These are phyloP conservation scores for Isoperla grammatica DNA, from an alignment of 2,888 invertebrate genomes.

Conservation along the genomic window DNA sequence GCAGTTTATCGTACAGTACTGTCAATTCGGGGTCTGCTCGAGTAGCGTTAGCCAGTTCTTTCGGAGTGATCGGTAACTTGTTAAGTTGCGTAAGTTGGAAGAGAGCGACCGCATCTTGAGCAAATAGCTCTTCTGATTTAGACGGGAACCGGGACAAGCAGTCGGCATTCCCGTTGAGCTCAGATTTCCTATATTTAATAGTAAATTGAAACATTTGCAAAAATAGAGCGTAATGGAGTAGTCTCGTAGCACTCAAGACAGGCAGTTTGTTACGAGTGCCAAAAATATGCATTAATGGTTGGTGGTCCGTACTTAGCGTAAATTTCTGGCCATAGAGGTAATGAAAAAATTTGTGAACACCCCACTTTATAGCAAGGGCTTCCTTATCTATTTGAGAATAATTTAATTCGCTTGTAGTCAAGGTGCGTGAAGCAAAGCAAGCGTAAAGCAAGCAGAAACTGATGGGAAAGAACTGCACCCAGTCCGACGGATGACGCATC, in stretches of 20 bases:
- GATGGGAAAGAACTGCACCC: slow-evolving; percentile 37
- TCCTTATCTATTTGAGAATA: slow-evolving; percentile 36
- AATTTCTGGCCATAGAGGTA: slow-evolving; percentile 38
- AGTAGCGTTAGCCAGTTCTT: not conserved
- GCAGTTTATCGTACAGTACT: no score
- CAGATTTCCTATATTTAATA: not conserved
- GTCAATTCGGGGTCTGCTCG: not conserved
- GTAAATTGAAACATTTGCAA: not conserved
- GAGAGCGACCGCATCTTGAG: not conserved
- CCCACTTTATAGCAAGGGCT: slow-evolving; percentile 40
- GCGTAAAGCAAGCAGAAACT: slow-evolving; percentile 24
- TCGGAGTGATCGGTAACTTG: not conserved
- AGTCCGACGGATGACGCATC: slow-evolving; percentile 34
- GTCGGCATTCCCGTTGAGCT: not conserved
- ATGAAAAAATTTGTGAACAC: slow-evolving; percentile 39
- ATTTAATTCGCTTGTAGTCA: slow-evolving; percentile 34
- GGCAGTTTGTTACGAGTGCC: not conserved
- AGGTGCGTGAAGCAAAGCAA: slow-evolving; percentile 36
- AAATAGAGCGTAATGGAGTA: not conserved
- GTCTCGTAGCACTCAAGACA: not conserved
- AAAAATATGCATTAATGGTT: slow-evolving; percentile 30
- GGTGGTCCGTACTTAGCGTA: slow-evolving; percentile 33
- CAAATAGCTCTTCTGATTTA: no score
- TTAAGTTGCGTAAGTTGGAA: no score
- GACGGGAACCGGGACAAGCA: not conserved